Conservation (phyloP, 2,888 invertebrate species). For the Spodoptera exigua region DNA sequence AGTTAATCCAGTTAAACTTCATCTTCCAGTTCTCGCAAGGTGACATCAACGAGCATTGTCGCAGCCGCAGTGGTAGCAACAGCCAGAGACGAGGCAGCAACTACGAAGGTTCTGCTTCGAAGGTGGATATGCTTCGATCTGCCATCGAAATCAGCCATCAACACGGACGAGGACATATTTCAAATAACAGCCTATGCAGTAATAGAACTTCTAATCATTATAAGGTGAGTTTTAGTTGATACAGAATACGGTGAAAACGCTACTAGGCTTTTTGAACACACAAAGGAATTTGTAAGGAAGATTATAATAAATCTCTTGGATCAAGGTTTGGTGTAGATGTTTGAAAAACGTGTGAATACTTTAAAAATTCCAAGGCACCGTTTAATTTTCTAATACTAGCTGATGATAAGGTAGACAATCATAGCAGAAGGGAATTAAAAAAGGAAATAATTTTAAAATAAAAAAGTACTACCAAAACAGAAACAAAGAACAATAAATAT, state of each 20-base stretch:
- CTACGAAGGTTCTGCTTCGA: conserved; percentile 89
- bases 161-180: conserved; percentile 88
- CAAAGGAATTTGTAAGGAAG: no score
- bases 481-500: conserved; percentile 28
- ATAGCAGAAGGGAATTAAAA: no score
- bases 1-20: neutral
- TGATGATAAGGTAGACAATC: no score
- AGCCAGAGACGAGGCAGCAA: conserved; percentile 89
- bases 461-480: neutral
- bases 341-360: no score
- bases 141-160: conserved; percentile 91
- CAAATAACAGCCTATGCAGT: conserved; percentile 89
- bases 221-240: conserved; percentile 68
- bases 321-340: no score
- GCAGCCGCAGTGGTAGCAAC: conserved; percentile 86
- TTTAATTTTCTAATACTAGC: no score
- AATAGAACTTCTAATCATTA: conserved; percentile 75
- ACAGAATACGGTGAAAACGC: no score
- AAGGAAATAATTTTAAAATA: no score
- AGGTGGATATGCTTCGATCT: conserved; percentile 92
- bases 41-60: conserved; percentile 84
- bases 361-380: no score
- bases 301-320: no score
- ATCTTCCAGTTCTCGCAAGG: conserved; percentile 84
- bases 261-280: no score